A percentile compares a stretch with the other conserved stretches of the same genome.
Conservation (phyloP, 2,797 vertebrate genomes). For the Okamejei kenojei region DNA sequence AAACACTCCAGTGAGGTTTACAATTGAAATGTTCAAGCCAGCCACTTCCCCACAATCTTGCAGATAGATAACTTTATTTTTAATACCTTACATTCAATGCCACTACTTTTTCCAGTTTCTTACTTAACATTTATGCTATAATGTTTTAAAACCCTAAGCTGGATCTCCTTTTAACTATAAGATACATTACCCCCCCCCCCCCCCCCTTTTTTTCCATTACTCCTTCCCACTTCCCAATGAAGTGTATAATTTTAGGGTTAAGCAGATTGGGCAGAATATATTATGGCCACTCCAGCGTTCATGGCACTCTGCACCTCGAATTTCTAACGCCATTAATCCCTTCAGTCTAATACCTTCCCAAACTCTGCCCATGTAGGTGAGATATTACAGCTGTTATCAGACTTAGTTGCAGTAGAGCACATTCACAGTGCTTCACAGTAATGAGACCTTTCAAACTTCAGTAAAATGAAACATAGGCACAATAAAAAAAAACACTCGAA, state of each 20-base stretch:
- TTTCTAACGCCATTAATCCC: background rate
- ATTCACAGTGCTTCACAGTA: background rate
- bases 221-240: too few relatives aligned
- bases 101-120: background rate
- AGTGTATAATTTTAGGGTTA: background rate
- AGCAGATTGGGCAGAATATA: background rate
- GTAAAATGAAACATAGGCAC: slow-evolving; percentile 26
- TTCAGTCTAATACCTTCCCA: slow-evolving; percentile 7
- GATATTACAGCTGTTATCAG: slow-evolving; percentile 24
- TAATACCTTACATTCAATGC: background rate
- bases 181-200: too few relatives aligned
- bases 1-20: background rate
- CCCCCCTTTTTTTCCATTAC: background rate
- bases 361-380: slow-evolving; percentile 15
- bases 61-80: background rate
- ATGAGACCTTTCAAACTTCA: slow-evolving; percentile 36
- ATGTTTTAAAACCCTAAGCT: background rate
- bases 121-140: background rate
- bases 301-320: background rate
- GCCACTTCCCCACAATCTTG: background rate
- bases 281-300: background rate
- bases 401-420: slow-evolving; percentile 9
- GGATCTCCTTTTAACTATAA: background rate
- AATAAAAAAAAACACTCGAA: slow-evolving; percentile 13
- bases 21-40: background rate